These are phyloP conservation scores for Matsumurasca onukii DNA, from an alignment of 1,140 invertebrate species.

Conservation along the genomic window DNA sequence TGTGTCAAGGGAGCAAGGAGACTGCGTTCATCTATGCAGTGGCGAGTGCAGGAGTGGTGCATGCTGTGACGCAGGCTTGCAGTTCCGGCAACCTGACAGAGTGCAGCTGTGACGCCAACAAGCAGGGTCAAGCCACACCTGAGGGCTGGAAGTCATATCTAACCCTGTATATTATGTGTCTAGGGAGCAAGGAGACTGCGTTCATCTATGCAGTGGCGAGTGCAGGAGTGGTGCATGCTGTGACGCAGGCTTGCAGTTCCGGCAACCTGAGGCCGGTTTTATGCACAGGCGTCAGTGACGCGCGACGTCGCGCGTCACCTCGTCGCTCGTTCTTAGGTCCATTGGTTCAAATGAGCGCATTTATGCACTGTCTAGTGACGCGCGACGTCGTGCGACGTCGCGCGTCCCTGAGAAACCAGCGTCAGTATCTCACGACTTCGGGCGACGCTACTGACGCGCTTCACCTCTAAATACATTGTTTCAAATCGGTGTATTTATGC, in stretches of 20 bases:
- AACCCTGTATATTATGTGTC: conserved; percentile 39
- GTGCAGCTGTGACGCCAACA: conserved; percentile 61
- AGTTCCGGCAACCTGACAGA: conserved; percentile 65
- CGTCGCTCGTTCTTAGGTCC: no score
- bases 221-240: conserved; percentile 65
- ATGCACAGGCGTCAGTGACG: no score
- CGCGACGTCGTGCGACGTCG: no score
- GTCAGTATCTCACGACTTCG: no score
- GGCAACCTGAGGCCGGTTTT: no score
- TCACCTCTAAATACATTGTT: no score
- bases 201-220: conserved; percentile 67
- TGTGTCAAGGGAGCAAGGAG: conserved; percentile 60
- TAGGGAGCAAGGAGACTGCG: conserved; percentile 66
- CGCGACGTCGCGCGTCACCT: no score
- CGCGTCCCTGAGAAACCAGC: no score
- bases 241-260: conserved; percentile 63
- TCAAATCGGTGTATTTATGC: no score
- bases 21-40: conserved; percentile 69
- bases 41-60: conserved; percentile 65
- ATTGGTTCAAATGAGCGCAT: no score
- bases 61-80: conserved; percentile 64
- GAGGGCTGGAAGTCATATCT: conserved; percentile 69
- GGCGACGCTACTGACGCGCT: no score
- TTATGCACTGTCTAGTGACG: no score
- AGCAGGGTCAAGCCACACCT: conserved; percentile 52